Base-by-base conservation (phyloP, 1,140 invertebrate genomes). In the Drosophila busckii region DNA sequence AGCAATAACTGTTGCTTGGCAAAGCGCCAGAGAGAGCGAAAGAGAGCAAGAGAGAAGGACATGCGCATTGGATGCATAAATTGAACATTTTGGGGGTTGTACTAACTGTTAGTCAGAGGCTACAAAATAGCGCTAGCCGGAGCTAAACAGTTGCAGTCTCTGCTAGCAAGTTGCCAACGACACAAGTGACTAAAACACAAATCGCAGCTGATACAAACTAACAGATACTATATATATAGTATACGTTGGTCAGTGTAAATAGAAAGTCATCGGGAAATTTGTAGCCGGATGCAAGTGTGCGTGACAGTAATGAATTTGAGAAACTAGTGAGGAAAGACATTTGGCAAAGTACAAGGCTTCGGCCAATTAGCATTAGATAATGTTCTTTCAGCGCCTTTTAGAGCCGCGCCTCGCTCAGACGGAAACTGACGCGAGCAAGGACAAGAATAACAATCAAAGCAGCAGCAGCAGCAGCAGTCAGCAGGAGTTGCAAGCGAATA, bases 311-410 rank as follows among this genome's bases (percentile, higher is more conserved):
- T 44, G 42, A 69, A 71, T 84, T 70, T n/a, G n/a, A 80, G 55
- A 64, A 45, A 10, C 23, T 49, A 78, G 50, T 66, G 48, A 69
- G 54, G 45, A 45, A 50, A 13, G 38, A 19, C 7, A 35, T 41
- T 31, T n/a, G n/a, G n/a, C 28, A n/a, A 9, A 25, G 8, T 3
- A 19, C 8, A 4, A 38, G 12, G 41, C 17, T 32, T 19, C 26
- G 50, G 4, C n/a, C 20, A 56, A 31, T 29, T 54, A 40, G 48
- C n/a, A n/a, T 58, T 50, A 69, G 68, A 82, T 55, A 65, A 58
- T 85, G 83, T 83, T 85, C 52, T 84, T 84, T 65, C 73, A 83
- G 29, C 67, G 73, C 13, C 67, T 85, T 64, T 69, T 87, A 13
- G 66, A 73, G 16, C n/a, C n/a, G n/a, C n/a, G n/a, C n/a, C n/a